Evolutionary conservation across 2,797 vertebrate species (phyloP).

Genomic region (Falco concolor): DNA sequence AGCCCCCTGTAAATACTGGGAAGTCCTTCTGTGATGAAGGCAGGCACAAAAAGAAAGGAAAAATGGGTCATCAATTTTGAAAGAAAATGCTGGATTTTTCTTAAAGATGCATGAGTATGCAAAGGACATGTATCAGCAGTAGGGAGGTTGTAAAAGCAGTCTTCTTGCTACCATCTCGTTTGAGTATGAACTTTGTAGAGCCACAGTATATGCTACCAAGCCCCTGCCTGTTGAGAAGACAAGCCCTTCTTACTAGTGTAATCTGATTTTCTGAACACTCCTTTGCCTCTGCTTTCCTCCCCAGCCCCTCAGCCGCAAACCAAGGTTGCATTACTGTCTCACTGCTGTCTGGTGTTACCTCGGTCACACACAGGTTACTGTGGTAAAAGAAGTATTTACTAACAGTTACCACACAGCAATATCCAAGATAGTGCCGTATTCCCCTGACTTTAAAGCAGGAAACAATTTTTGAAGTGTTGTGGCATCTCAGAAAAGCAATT

Average conservation of each 20-base stretch:
- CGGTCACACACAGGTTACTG: not conserved
- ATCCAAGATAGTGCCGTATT: not conserved
- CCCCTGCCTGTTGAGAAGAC: not conserved
- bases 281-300: not conserved
- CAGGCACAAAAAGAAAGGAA: not conserved
- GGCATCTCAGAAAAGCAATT: not conserved
- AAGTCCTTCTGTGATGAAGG: not conserved
- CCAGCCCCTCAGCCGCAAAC: not conserved
- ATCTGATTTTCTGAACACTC: not conserved
- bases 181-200: not conserved
- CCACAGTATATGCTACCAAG: not conserved
- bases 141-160: not conserved
- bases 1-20: not conserved
- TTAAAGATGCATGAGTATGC: not conserved
- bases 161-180: not conserved
- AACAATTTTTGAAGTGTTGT: not conserved
- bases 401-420: not conserved
- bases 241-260: not conserved
- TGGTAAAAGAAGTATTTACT: not conserved
- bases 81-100: not conserved
- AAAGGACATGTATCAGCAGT: not conserved
- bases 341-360: not conserved
- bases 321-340: not conserved
- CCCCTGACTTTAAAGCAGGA: not conserved
- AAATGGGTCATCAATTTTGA: not conserved